Percentiles rank a stretch among this genome's conserved stretches.
Conservation (phyloP, 2,113 vertebrate genomes). For the Columba janthina region DNA sequence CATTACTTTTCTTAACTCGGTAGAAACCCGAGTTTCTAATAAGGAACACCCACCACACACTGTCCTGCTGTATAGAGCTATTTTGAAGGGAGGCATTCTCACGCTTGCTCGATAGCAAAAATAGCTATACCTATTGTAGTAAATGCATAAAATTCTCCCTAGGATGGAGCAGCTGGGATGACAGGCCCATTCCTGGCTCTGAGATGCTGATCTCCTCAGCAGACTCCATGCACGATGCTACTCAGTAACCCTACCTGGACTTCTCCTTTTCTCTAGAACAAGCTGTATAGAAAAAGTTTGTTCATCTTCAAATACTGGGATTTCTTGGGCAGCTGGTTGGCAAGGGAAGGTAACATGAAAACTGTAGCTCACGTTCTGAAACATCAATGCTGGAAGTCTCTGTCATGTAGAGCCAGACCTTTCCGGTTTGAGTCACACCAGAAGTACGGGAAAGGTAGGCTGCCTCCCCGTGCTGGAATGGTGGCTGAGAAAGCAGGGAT, state of each 20-base stretch:
- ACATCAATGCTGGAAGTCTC: background rate
- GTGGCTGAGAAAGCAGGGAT: background rate
- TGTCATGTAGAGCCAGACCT: rapidly evolving
- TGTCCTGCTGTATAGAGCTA: background rate
- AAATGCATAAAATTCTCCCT: background rate
- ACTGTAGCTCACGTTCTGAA: background rate
- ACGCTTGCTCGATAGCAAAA: background rate
- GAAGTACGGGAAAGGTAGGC: background rate
- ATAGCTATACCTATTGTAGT: background rate
- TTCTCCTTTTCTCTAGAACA: background rate
- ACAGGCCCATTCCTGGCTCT: background rate
- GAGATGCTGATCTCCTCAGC: background rate
- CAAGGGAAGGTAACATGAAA: background rate
- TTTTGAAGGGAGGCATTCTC: background rate
- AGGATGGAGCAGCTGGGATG: background rate
- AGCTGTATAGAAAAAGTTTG: background rate
- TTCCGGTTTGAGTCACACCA: background rate
- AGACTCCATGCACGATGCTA: background rate
- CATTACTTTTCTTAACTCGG: background rate
- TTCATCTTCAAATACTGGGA: background rate
- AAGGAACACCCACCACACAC: background rate
- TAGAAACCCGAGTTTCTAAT: background rate
- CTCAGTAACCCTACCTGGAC: no score
- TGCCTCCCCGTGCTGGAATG: background rate
- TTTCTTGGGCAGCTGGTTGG: background rate